These are phyloP conservation scores for Dasypogon diadema DNA, from an alignment of 2,888 invertebrate genomes.

Conservation along the genomic window DNA sequence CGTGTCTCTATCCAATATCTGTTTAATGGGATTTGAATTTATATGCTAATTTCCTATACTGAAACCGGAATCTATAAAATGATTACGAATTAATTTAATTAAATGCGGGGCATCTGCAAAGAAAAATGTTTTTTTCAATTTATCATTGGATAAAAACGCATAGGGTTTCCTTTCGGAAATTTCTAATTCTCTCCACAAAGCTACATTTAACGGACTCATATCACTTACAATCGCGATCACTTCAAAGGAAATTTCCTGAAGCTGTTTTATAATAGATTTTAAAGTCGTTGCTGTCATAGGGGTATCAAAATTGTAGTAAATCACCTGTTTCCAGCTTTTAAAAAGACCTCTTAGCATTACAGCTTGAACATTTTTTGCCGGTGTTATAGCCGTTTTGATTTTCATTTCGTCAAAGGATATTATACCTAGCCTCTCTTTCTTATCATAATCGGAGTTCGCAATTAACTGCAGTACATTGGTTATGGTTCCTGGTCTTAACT, in stretches of 20 bases:
- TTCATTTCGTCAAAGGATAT: slow-evolving; percentile 12
- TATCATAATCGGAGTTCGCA: too few relatives aligned
- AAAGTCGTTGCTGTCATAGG: background rate
- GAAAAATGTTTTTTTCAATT: slow-evolving; percentile 1
- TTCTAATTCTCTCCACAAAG: background rate
- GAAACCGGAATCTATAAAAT: background rate
- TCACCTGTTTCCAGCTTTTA: background rate
- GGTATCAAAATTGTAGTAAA: background rate
- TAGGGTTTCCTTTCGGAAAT: background rate
- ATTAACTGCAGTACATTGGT: too few relatives aligned
- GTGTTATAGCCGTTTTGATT: background rate
- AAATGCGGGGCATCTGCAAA: slow-evolving; percentile 1
- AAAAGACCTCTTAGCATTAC: background rate
- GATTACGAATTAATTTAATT: background rate
- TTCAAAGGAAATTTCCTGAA: background rate
- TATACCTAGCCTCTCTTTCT: background rate
- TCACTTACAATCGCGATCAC: background rate
- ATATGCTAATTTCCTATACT: background rate
- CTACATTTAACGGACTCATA: background rate
- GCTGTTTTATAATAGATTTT: background rate
- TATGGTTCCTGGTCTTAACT: too few relatives aligned
- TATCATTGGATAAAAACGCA: background rate
- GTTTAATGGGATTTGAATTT: background rate
- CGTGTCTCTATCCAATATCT: background rate
- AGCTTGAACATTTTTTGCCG: background rate